Evolutionary conservation across 2,888 invertebrate genomes (phyloP).

Genomic region (Xanthorhoe designata): DNA sequence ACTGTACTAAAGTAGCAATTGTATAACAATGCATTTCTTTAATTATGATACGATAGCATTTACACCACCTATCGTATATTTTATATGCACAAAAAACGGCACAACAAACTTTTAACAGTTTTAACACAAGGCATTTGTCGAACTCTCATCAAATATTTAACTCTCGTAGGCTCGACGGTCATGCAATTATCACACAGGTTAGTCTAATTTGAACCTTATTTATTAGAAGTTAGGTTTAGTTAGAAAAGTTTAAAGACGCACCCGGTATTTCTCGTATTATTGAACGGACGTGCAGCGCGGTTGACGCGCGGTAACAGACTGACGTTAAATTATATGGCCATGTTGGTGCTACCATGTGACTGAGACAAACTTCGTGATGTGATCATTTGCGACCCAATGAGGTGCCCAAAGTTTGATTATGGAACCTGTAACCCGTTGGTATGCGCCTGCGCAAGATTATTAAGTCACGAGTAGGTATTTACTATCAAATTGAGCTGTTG

Average conservation of each 20-base stretch:
- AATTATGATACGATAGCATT: not conserved
- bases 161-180: slow-evolving; percentile 39
- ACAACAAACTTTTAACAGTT: slow-evolving; percentile 24
- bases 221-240: slow-evolving; percentile 33
- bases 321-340: slow-evolving; percentile 55
- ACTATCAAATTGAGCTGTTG: not conserved
- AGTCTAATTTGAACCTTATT: slow-evolving; percentile 29
- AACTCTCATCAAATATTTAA: slow-evolving; percentile 54
- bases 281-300: slow-evolving; percentile 69
- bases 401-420: slow-evolving; percentile 1
- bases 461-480: slow-evolving; percentile 6
- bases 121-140: slow-evolving; percentile 45
- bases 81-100: slow-evolving; percentile 8
- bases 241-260: slow-evolving; percentile 58
- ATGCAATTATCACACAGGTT: slow-evolving; percentile 43
- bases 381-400: slow-evolving; percentile 52
- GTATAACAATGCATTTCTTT: not conserved
- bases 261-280: slow-evolving; percentile 59
- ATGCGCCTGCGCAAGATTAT: slow-evolving; percentile 39
- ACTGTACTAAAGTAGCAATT: not conserved
- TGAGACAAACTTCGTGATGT: slow-evolving; percentile 68
- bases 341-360: slow-evolving; percentile 80
- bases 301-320: slow-evolving; percentile 72
- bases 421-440: slow-evolving; percentile 26
- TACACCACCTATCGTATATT: not conserved